Base-by-base conservation (phyloP, 1,140 invertebrate species). In the Meloidogyne exigua region DNA sequence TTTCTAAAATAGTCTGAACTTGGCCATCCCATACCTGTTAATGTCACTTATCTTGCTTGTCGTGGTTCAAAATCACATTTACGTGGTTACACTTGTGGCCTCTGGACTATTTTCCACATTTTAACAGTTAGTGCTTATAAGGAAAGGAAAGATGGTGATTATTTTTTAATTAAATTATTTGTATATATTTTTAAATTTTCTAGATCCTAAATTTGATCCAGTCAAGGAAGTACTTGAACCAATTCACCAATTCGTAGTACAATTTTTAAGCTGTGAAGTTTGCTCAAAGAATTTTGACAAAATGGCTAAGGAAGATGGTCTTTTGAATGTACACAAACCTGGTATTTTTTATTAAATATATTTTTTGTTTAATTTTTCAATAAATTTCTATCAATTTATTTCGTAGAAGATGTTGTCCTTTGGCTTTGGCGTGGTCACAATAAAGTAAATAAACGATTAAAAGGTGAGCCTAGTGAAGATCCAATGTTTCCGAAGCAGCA, bases 371-470 rank as follows among this genome's bases (percentile, higher is more conserved):
- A 32, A 32, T 32, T 32, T 32, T 32, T 3, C n/a, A 11, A 49
- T 32, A 12, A 72, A 32, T n/a, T 12, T 64, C 25, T n/a, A 11
- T 76, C 12, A 32, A 5, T 49, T 67, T 44, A 42, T 26, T 91
- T 90, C 64, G 89, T 91, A 76, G 90, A 93, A 68, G 92, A 94
- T 66, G 91, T 92, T 23, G 91, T 97, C 0, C 83, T 98, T 10
- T 99, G 95, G 94, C 88, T 99, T 2, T 99, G 96, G 96, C 90
- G 90, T 72, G 92, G 94, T 1, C 95, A 99, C 85, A 98, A 98
- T 88, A 91, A 92, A 88, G 95, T 95, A 0, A 99, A 99, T 83
- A 89, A 92, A 78, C 91, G 95, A 79, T 88, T 98, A 18, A 90
- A 92, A 39, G 92, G 93, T 0, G 93, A 96, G 88, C 67, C 89